phyloP scores from a whole-genome alignment of 2,113 vertebrate species.

The Silurus meridionalis region DNA sequence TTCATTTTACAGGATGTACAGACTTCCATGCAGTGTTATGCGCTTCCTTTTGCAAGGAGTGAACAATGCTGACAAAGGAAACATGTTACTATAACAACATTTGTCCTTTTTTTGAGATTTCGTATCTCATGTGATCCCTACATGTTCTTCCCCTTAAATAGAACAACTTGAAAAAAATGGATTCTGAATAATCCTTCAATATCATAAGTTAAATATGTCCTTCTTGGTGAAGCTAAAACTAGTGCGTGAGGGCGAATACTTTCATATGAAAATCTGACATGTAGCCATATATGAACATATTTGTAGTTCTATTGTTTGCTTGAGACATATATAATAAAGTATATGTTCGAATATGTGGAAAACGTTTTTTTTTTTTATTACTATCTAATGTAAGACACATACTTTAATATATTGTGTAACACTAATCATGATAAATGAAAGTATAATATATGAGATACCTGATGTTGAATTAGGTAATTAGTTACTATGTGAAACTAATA shows the following conservation, averaged over 20 bases:
- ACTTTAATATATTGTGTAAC: too few species aligned
- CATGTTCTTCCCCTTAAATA: not conserved
- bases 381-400: too few species aligned
- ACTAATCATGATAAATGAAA: too few species aligned
- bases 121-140: not conserved
- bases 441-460: too few species aligned
- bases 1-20: constrained; percentile 5
- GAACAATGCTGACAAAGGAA: constrained; percentile 31
- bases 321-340: too few species aligned
- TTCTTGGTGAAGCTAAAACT: constrained; percentile 14
- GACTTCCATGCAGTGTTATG: not conserved
- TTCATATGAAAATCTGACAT: too few species aligned
- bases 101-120: not conserved
- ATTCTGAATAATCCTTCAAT: not conserved
- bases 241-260: not conserved
- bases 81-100: constrained; percentile 21
- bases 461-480: too few species aligned
- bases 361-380: too few species aligned
- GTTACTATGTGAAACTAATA: too few species aligned
- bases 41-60: constrained; percentile 11
- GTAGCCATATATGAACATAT: too few species aligned
- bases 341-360: too few species aligned
- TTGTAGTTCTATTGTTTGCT: too few species aligned
- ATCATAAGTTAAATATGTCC: not conserved
- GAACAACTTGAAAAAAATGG: not conserved